Percentiles rank a stretch among this genome's conserved stretches.
These are phyloP conservation scores for Erythrolamprus reginae DNA, from an alignment of 2,113 vertebrate species.

Conservation along the genomic window DNA sequence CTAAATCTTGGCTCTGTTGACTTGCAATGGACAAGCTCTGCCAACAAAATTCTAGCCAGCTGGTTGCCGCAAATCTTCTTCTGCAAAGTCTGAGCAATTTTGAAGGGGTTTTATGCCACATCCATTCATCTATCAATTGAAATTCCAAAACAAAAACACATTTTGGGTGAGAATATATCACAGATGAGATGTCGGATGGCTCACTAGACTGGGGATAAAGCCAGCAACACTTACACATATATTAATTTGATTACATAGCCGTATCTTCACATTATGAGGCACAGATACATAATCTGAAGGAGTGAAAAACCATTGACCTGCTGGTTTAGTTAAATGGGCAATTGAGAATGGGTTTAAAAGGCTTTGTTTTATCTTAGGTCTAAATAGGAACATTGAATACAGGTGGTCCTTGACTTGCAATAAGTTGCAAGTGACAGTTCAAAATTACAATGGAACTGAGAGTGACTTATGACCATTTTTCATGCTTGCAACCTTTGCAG, in stretches of 20 bases:
- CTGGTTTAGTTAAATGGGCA: constrained; percentile 44
- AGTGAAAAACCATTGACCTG: constrained; percentile 1
- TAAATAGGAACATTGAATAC: background rate
- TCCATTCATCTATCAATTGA: constrained; percentile 49
- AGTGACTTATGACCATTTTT: background rate
- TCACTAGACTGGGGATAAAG: constrained; percentile 35
- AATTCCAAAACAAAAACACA: constrained; percentile 58
- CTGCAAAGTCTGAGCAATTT: constrained; percentile 63
- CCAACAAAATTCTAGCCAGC: constrained; percentile 68
- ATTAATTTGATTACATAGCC: constrained; percentile 36
- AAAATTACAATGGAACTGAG: background rate
- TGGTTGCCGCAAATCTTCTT: constrained; percentile 61
- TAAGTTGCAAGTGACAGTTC: background rate
- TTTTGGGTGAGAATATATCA: constrained; percentile 63
- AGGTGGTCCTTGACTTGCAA: background rate
- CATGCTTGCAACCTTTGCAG: background rate
- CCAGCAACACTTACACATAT: constrained; percentile 57
- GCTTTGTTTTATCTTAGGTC: constrained; percentile 35
- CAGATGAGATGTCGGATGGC: constrained; percentile 53
- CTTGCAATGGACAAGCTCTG: constrained; percentile 55
- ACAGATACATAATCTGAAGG: constrained; percentile 39
- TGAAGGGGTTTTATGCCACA: constrained; percentile 45
- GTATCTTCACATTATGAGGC: constrained; percentile 43
- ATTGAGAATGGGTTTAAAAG: constrained; percentile 35
- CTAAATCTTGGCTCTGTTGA: constrained; percentile 66